A percentile compares a stretch with the other conserved stretches of the same genome.
These are phyloP conservation scores for Ahaetulla prasina DNA, from an alignment of 2,113 vertebrate genomes.

Conservation along the genomic window DNA sequence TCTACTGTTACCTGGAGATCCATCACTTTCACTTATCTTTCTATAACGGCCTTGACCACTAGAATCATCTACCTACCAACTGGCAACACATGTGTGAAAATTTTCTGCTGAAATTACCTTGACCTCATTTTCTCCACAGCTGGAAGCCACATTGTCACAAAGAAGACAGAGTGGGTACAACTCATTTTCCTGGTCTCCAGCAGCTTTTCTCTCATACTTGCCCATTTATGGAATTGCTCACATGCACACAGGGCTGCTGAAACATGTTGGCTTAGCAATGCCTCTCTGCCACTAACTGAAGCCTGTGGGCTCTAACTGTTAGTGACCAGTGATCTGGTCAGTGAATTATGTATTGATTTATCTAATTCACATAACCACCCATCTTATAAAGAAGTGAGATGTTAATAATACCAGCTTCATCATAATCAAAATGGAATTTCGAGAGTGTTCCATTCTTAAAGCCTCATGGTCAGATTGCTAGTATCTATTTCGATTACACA, in stretches of 20 bases:
- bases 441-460: background rate
- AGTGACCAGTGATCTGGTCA: background rate
- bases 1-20: background rate
- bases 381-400: background rate
- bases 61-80: background rate
- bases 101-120: background rate
- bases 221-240: background rate
- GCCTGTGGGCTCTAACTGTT: background rate
- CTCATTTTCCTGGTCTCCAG: background rate
- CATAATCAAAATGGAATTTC: background rate
- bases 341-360: background rate
- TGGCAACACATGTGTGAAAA: background rate
- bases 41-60: background rate
- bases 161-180: background rate
- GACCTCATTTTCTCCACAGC: background rate
- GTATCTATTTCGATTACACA: background rate
- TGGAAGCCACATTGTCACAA: background rate
- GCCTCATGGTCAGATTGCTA: background rate
- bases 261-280: background rate
- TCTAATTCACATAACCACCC: background rate
- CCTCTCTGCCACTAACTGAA: background rate
- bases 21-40: background rate
- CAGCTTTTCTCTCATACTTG: background rate
- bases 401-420: background rate
- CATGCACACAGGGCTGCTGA: background rate